A percentile compares a stretch with the other conserved stretches of the same genome.
Evolutionary conservation across 2,797 vertebrate genomes (phyloP).

Genomic region (Podarcis siculus): DNA sequence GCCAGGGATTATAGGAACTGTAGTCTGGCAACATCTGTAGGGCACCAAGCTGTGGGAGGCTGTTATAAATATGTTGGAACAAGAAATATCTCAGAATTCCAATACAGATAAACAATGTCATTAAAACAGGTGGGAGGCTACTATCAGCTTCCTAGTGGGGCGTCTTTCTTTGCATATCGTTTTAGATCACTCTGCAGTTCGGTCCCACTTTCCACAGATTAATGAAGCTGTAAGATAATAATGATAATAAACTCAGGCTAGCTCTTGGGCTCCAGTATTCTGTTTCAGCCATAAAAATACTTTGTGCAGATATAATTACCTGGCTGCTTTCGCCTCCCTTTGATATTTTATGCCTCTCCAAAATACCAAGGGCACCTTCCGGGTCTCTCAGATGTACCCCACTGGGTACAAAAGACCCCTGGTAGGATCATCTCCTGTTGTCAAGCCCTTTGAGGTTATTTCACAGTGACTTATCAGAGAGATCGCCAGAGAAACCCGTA

Average conservation of each 20-base stretch:
- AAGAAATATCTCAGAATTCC: neutral
- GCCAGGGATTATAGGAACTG: too few relatives aligned
- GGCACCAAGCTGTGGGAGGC: too few relatives aligned
- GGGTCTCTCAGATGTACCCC: accelerated
- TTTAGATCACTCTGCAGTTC: conserved; percentile 51
- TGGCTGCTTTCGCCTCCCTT: conserved; percentile 42
- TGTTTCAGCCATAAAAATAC: conserved; percentile 45
- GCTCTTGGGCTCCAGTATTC: conserved; percentile 47
- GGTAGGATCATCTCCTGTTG: accelerated
- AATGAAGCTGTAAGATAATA: conserved; percentile 60
- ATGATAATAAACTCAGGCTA: conserved; percentile 44
- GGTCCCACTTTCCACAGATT: conserved; percentile 54
- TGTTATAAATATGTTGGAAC: neutral
- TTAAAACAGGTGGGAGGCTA: conserved; percentile 29
- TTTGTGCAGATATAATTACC: conserved; percentile 56
- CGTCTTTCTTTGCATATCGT: conserved; percentile 38
- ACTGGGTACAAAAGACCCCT: neutral
- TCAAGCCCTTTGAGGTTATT: neutral
- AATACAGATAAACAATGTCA: conserved; percentile 13
- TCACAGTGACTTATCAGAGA: neutral
- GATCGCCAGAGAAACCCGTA: neutral
- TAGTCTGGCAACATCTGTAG: too few relatives aligned
- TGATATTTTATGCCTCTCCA: neutral
- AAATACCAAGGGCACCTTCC: neutral
- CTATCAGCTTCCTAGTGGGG: conserved; percentile 31